Evolutionary conservation across 2,797 vertebrate genomes (phyloP).

Genomic region (Gallinago nigripennis): DNA sequence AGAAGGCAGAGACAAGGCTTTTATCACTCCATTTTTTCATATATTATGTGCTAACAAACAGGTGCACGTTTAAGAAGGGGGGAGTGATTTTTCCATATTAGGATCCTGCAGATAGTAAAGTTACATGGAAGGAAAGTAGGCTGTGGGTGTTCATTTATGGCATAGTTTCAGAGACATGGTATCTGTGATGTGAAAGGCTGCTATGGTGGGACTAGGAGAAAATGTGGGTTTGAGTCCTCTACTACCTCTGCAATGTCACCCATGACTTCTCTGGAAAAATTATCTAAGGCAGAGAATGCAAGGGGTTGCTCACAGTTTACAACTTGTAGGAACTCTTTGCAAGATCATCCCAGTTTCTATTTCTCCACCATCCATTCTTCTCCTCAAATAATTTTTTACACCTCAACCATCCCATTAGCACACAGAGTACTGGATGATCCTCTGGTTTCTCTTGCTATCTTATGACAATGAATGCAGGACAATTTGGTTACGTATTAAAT

Average conservation of each 20-base stretch:
- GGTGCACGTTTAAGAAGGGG: neutral
- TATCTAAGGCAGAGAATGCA: neutral
- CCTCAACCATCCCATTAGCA: neutral
- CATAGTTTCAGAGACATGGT: neutral
- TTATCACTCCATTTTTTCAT: constrained; percentile 20
- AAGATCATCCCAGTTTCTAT: neutral
- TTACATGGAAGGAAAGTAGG: neutral
- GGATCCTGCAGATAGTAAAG: neutral
- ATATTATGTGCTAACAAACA: neutral
- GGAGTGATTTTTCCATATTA: constrained; percentile 7
- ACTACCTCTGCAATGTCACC: neutral
- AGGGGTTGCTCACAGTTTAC: neutral
- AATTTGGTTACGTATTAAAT: neutral
- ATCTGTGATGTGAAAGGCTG: neutral
- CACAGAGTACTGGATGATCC: neutral
- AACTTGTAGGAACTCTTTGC: neutral
- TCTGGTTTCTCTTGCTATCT: neutral
- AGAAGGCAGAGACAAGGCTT: constrained; percentile 41
- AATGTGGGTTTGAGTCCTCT: neutral
- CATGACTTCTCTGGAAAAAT: neutral
- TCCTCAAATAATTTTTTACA: neutral
- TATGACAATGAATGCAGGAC: neutral
- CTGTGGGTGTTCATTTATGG: neutral
- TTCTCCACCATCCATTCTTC: neutral
- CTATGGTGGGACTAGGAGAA: neutral